phyloP scores from a whole-genome alignment of 2,888 invertebrate species.

The Empis livida region DNA sequence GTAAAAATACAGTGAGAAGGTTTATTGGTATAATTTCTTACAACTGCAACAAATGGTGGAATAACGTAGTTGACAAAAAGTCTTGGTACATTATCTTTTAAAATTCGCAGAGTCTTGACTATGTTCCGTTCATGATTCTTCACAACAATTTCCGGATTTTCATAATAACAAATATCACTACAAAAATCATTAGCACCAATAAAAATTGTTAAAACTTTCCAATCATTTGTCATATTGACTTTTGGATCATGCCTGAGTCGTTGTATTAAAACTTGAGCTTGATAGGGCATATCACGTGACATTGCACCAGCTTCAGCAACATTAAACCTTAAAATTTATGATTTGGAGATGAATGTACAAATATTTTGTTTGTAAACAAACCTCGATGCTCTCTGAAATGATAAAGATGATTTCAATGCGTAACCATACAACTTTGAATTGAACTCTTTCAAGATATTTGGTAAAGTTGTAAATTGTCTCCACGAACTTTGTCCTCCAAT shows the following conservation, averaged over 20 bases:
- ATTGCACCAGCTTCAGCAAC: conserved; percentile 46
- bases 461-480: conserved; percentile 41
- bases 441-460: conserved; percentile 49
- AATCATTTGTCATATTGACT: conserved; percentile 42
- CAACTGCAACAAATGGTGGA: conserved; percentile 37
- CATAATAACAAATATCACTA: conserved; percentile 39
- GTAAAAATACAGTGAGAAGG: conserved; percentile 34
- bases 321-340: conserved; percentile 33
- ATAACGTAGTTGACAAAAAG: conserved; percentile 44
- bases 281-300: conserved; percentile 43
- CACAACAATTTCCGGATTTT: conserved; percentile 33
- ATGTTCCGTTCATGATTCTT: conserved; percentile 39
- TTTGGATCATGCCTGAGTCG: conserved; percentile 40
- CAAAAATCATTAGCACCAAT: conserved; percentile 53
- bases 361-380: not conserved
- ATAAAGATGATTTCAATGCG: conserved; percentile 39
- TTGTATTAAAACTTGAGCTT: conserved; percentile 41
- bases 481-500: conserved; percentile 42
- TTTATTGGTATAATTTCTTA: conserved; percentile 19
- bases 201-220: conserved; percentile 49
- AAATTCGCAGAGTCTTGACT: conserved; percentile 30
- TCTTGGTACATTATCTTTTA: conserved; percentile 45
- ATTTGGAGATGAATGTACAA: too few relatives aligned
- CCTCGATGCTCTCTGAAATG: conserved; percentile 30
- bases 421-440: conserved; percentile 52